A percentile compares a stretch with the other conserved stretches of the same genome.
phyloP scores from a whole-genome alignment of 1,140 invertebrate species.

The Drosophila carrolli region DNA sequence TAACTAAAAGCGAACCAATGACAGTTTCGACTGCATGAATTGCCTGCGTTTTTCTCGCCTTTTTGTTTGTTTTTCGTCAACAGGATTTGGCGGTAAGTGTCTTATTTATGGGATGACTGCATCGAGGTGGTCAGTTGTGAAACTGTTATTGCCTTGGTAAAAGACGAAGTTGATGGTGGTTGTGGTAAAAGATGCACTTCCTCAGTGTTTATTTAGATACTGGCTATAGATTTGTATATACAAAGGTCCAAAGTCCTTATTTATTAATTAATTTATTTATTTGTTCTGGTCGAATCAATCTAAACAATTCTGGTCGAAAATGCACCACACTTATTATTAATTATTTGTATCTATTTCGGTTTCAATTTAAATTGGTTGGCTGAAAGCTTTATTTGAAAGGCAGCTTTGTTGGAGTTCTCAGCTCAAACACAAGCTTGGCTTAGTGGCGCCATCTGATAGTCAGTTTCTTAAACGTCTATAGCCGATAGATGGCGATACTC shows the following conservation, averaged over 20 bases:
- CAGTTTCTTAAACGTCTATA: background rate
- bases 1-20: conserved; percentile 29
- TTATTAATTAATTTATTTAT: no score
- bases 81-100: conserved; percentile 28
- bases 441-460: background rate
- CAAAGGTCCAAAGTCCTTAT: no score
- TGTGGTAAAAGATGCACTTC: background rate
- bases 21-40: conserved; percentile 45
- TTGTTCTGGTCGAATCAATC: no score
- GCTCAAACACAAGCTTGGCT: background rate
- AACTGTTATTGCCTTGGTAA: conserved; percentile 39
- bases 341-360: background rate
- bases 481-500: background rate
- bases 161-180: conserved; percentile 1
- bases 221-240: no score
- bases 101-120: conserved; percentile 43
- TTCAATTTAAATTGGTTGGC: background rate
- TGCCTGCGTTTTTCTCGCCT: conserved; percentile 17
- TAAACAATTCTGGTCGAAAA: no score
- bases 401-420: background rate
- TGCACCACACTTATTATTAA: background rate
- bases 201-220: background rate
- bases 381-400: background rate
- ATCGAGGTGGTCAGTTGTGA: conserved; percentile 22
- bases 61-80: conserved; percentile 7